Conservation (phyloP, 1,140 invertebrate species). For the Steinernema khuongi region DNA sequence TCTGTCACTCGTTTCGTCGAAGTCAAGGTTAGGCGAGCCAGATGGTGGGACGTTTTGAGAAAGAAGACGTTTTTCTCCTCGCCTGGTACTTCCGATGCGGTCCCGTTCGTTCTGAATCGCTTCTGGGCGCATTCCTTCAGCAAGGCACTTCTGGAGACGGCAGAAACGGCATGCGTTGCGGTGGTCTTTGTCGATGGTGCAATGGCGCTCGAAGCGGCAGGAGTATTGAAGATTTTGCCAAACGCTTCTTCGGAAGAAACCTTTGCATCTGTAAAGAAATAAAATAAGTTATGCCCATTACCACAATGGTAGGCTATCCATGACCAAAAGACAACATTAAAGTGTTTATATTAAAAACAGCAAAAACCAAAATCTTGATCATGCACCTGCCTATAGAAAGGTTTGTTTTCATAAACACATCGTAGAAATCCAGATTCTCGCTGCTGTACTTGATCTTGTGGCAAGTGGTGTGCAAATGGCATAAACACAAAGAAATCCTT, state of each 20-base stretch:
- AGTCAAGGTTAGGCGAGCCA: constrained; percentile 29
- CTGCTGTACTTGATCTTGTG: not conserved
- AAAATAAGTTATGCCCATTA: not conserved
- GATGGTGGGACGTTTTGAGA: not conserved
- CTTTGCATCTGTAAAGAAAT: not conserved
- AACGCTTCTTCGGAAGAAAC: constrained; percentile 33
- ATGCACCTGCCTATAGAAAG: too few species aligned
- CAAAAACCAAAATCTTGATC: not conserved
- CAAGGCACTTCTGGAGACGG: constrained; percentile 91
- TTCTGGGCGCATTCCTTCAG: constrained; percentile 96
- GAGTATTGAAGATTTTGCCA: constrained; percentile 81
- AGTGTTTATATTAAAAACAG: not conserved
- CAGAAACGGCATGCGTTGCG: constrained; percentile 97
- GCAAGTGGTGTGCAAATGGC: too few species aligned
- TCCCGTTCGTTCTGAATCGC: constrained; percentile 73
- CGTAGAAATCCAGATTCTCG: not conserved
- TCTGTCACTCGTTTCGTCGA: constrained; percentile 38
- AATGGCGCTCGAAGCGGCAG: constrained; percentile 89
- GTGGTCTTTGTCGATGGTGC: constrained; percentile 95
- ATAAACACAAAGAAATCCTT: too few species aligned
- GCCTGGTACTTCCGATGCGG: constrained; percentile 64
- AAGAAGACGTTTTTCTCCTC: constrained; percentile 39
- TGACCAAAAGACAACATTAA: too few species aligned
- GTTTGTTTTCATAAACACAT: not conserved
- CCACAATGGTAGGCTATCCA: not conserved